Evolutionary conservation across 2,888 invertebrate species (phyloP).

Genomic region (Didymodactylos carnosus): DNA sequence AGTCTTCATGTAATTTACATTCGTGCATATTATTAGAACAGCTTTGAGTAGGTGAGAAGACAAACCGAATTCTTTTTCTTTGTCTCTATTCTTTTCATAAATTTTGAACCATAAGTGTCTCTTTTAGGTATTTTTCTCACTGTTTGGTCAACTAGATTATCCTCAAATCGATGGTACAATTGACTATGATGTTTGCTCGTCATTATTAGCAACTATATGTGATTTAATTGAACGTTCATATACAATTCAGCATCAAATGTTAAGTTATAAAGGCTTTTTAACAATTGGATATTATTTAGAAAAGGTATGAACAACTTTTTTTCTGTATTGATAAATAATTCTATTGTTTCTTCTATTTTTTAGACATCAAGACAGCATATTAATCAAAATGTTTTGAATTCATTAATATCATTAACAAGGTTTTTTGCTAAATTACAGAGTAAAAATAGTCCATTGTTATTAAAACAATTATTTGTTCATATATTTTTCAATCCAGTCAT

Average conservation of each 20-base stretch:
- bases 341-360: neutral
- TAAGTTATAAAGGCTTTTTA: conserved; percentile 90
- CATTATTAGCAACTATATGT: conserved; percentile 84
- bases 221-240: conserved; percentile 86
- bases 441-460: conserved; percentile 23
- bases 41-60: too few relatives aligned
- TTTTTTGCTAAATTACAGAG: conserved; percentile 26
- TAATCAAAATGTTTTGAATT: conserved; percentile 68
- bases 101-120: too few relatives aligned
- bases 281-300: conserved; percentile 92
- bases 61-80: too few relatives aligned
- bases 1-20: too few relatives aligned
- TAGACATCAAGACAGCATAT: conserved; percentile 54
- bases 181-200: conserved; percentile 33
- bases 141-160: conserved; percentile 88
- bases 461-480: conserved; percentile 81
- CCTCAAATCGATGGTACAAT: conserved; percentile 37
- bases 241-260: conserved; percentile 96
- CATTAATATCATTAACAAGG: conserved; percentile 35
- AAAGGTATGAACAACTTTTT: conserved; percentile 39
- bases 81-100: too few relatives aligned
- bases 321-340: too few relatives aligned
- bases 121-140: conserved; percentile 78
- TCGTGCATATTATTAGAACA: too few relatives aligned
- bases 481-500: conserved; percentile 95